Evolutionary conservation across 1,140 invertebrate species (phyloP), one percentile per base, ranked within the genome.

Genomic region (Theocolax elegans): DNA sequence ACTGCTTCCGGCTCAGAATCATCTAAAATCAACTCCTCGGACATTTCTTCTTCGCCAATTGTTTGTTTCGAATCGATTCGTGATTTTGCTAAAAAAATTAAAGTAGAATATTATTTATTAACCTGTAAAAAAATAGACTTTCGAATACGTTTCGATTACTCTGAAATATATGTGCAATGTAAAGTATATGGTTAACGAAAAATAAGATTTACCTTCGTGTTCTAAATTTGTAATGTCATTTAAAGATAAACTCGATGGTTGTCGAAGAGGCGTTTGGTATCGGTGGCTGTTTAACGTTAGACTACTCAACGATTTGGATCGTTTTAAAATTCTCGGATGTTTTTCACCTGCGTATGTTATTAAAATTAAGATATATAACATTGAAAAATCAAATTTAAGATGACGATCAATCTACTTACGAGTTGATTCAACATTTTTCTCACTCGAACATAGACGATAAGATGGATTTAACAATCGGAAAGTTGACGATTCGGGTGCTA

Each of bases 401-500:
- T 35, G 31, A 35, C 4, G 4, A 35, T 35, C 10, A 6, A 35
- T 35, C 31, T 59, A 66, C 42, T 68, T 62, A 58, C 67, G 46
- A 44, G 13, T 49, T 2, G 40, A 9, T 56, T 67, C 58, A 1
- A 23, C 46, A 40, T 67, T 46, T 42, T 56, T 64, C 44, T 72
- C 35, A 29, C 42, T 60, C 1, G 49, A 3, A 31, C 65, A 64
- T 0, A 72, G 63, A 17, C 40, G 66, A 7, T 75, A 77, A 27
- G 65, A 56, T 0, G 89, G 88, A 76, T 90, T 89, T 0, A 95
- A 83, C 0, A 95, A 79, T 0, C 92, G 91, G 68, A 94, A 93
- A 0, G 93, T 95, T 0, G 93, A 95, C 0, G 90, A 90, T 81
- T 94, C 93, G 0, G 92, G 93, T 1, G 90, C 90, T 56, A 94